Conservation (phyloP, 2,888 invertebrate genomes). For the Clanis bilineata region DNA sequence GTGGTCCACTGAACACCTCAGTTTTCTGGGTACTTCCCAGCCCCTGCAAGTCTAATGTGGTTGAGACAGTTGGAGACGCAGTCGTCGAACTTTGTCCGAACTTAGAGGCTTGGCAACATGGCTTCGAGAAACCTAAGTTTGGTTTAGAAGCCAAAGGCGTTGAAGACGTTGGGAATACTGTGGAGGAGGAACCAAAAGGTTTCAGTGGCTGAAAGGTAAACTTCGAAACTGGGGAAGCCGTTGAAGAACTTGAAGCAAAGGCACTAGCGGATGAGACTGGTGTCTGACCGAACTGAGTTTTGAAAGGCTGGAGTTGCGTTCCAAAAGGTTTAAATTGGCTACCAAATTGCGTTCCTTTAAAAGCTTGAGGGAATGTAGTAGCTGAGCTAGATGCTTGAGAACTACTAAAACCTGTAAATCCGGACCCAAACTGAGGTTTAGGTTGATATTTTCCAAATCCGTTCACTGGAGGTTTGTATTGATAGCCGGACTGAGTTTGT, state of each 20-base stretch:
- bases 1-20: slow-evolving; percentile 59
- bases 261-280: slow-evolving; percentile 9
- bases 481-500: slow-evolving; percentile 10
- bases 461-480: slow-evolving; percentile 17
- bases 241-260: slow-evolving; percentile 9
- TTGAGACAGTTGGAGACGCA: background rate
- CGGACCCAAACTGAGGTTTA: background rate
- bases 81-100: background rate
- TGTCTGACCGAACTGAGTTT: slow-evolving; percentile 14
- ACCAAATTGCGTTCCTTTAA: background rate
- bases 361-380: background rate
- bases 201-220: background rate
- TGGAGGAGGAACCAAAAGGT: background rate
- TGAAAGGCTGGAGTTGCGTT: background rate
- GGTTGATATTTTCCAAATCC: background rate
- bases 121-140: background rate
- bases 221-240: background rate
- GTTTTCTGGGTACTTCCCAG: slow-evolving; percentile 29
- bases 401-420: background rate
- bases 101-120: slow-evolving; percentile 14
- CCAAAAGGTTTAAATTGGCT: slow-evolving; percentile 4
- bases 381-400: slow-evolving; percentile 7
- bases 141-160: slow-evolving; percentile 22
- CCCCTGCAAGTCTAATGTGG: background rate
- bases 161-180: slow-evolving; percentile 2